A percentile compares a stretch with the other conserved stretches of the same genome.
Evolutionary conservation across 2,113 vertebrate species (phyloP).

Genomic region (Austrofundulus limnaeus): DNA sequence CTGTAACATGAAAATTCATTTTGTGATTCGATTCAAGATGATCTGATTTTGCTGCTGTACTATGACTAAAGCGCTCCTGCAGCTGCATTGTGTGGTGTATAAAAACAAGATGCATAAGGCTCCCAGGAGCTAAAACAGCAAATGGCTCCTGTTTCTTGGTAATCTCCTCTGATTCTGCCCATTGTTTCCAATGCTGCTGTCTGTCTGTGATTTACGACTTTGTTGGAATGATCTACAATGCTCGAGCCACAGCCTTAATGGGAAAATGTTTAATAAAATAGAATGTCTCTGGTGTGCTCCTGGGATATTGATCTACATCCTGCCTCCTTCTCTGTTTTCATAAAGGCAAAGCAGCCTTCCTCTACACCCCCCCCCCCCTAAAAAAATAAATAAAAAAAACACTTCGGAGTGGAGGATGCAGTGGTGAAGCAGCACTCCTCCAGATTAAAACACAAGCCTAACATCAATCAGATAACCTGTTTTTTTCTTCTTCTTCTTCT

Average conservation of each 20-base stretch:
- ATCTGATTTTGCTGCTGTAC: neutral
- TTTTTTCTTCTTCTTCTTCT: conserved; percentile 24
- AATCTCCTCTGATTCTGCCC: conserved; percentile 58
- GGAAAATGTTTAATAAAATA: conserved; percentile 79
- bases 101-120: conserved; percentile 35
- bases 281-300: conserved; percentile 71
- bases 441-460: conserved; percentile 68
- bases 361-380: conserved; percentile 32
- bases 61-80: conserved; percentile 6
- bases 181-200: conserved; percentile 58
- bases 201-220: conserved; percentile 72
- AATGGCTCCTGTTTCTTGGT: conserved; percentile 47
- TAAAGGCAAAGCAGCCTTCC: conserved; percentile 42
- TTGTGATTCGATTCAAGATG: neutral
- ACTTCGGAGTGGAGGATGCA: conserved; percentile 46
- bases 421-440: conserved; percentile 67
- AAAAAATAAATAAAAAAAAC: no score
- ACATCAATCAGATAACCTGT: conserved; percentile 70
- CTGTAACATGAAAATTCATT: conserved; percentile 2
- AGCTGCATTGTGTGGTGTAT: conserved; percentile 10
- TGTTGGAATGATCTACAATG: conserved; percentile 70
- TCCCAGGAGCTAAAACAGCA: conserved; percentile 30
- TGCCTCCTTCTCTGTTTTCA: conserved; percentile 61
- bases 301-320: conserved; percentile 71
- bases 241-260: conserved; percentile 63